phyloP scores from a whole-genome alignment of 2,113 vertebrate genomes.

The Tringa solitaria region DNA sequence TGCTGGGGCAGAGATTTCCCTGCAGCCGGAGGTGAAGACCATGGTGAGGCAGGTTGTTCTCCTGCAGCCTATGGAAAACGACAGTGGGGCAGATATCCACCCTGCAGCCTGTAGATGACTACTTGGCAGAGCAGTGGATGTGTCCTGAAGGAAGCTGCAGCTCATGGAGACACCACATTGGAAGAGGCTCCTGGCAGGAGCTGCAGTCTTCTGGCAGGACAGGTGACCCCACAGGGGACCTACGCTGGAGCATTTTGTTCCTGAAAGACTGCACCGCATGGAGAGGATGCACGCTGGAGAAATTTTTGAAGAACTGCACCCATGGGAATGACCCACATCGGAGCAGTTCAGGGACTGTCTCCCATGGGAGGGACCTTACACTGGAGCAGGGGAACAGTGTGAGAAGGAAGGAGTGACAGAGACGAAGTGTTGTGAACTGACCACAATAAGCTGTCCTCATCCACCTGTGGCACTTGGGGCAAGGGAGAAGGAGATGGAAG shows the following conservation, averaged over 20 bases:
- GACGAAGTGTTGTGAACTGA: background rate
- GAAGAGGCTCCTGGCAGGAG: background rate
- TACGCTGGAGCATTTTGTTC: background rate
- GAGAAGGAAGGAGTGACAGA: background rate
- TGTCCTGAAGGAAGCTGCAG: background rate
- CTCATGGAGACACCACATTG: background rate
- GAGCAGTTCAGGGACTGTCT: background rate
- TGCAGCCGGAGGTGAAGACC: background rate
- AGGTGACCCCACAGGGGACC: background rate
- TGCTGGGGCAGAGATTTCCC: background rate
- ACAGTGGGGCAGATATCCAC: background rate
- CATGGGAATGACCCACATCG: background rate
- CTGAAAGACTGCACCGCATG: background rate
- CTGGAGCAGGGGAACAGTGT: background rate
- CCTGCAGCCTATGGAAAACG: background rate
- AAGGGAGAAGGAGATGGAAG: background rate
- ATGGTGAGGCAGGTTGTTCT: background rate
- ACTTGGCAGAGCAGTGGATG: background rate
- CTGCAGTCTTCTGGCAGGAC: background rate
- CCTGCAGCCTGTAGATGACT: rapidly evolving
- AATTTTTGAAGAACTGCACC: background rate
- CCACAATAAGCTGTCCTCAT: background rate
- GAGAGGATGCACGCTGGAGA: rapidly evolving
- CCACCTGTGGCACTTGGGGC: rapidly evolving
- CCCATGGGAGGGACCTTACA: rapidly evolving